phyloP scores from a whole-genome alignment of 2,888 invertebrate genomes.

The Bimastos eiseni region DNA sequence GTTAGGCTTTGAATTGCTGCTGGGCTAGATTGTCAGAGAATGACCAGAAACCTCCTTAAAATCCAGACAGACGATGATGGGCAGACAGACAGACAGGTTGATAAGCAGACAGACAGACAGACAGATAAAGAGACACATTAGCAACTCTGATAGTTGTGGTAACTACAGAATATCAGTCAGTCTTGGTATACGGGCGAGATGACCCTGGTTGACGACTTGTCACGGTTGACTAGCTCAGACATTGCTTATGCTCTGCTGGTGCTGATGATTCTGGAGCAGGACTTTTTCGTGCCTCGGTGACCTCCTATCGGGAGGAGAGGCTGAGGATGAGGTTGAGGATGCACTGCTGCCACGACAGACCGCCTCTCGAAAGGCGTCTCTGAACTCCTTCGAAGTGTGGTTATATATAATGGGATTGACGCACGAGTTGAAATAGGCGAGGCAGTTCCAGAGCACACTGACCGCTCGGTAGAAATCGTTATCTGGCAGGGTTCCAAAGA shows the following conservation, averaged over 20 bases:
- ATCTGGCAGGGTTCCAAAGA: slow-evolving; percentile 41
- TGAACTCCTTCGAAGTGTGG: slow-evolving; percentile 46
- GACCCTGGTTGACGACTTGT: background rate
- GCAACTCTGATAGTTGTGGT: background rate
- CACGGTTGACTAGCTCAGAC: background rate
- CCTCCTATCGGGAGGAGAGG: background rate
- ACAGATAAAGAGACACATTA: background rate
- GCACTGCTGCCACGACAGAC: background rate
- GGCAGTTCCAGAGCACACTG: slow-evolving; percentile 43
- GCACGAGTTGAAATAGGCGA: slow-evolving; percentile 47
- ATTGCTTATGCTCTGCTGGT: background rate
- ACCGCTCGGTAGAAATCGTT: slow-evolving; percentile 39
- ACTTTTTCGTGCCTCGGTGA: background rate
- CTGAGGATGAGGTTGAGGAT: background rate
- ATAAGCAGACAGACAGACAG: background rate
- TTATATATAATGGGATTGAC: slow-evolving; percentile 48
- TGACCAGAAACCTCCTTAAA: background rate
- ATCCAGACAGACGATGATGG: background rate
- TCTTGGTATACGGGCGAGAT: background rate
- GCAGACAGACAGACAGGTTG: background rate
- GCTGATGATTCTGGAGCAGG: background rate
- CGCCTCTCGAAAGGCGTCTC: slow-evolving; percentile 38
- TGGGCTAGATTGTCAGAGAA: background rate
- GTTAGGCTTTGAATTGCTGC: no score
- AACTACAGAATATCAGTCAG: background rate